phyloP scores from a whole-genome alignment of 2,797 vertebrate species.

The Crocidura indochinensis region DNA sequence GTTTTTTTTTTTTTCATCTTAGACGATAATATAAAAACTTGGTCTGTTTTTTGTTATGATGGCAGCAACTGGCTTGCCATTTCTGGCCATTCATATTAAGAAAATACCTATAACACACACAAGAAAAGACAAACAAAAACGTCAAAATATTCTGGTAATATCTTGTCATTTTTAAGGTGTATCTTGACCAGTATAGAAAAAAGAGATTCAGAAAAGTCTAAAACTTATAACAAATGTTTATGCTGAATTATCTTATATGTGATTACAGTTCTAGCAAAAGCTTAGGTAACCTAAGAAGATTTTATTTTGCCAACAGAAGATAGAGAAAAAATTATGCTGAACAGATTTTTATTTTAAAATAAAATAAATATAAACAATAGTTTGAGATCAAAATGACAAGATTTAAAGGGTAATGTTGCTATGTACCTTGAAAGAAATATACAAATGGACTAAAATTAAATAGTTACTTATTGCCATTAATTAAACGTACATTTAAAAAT shows the following conservation, averaged over 20 bases:
- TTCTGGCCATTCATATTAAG: constrained; percentile 67
- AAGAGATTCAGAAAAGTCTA: constrained; percentile 22
- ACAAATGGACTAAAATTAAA: constrained; percentile 60
- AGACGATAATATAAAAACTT: constrained; percentile 78
- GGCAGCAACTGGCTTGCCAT: not conserved
- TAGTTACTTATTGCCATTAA: constrained; percentile 18
- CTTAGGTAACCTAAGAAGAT: constrained; percentile 10
- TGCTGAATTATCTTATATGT: constrained; percentile 47
- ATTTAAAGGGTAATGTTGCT: constrained; percentile 13
- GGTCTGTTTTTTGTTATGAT: constrained; percentile 48
- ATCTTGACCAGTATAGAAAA: constrained; percentile 20
- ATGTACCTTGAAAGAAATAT: constrained; percentile 3
- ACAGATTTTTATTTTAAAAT: constrained; percentile 19
- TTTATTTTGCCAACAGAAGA: constrained; percentile 19
- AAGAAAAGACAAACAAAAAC: constrained; percentile 76
- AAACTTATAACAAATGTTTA: constrained; percentile 41
- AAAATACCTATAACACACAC: constrained; percentile 80
- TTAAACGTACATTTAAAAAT: constrained; percentile 57
- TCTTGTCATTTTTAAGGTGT: constrained; percentile 68
- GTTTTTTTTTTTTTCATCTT: constrained; percentile 56
- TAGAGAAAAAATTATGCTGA: constrained; percentile 49
- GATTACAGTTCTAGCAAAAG: constrained; percentile 61
- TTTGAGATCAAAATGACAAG: constrained; percentile 47
- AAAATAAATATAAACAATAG: constrained; percentile 58
- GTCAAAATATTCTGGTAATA: constrained; percentile 74